These are phyloP conservation scores for Brenthis daphne DNA, from an alignment of 2,888 invertebrate genomes.

Conservation along the genomic window DNA sequence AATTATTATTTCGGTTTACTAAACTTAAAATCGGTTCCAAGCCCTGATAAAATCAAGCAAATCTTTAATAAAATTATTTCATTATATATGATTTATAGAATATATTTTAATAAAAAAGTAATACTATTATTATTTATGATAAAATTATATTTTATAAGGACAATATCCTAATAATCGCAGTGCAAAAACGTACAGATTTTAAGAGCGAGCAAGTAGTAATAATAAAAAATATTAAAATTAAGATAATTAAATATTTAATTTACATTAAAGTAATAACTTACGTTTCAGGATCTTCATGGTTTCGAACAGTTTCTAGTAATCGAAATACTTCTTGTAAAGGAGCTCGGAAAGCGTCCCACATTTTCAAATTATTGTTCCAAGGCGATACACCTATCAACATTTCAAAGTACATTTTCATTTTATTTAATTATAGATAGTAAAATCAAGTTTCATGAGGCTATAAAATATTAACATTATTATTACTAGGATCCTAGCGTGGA, in stretches of 20 bases:
- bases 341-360: slow-evolving; percentile 95
- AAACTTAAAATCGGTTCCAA: too few relatives aligned
- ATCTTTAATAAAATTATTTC: too few relatives aligned
- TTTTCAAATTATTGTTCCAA: slow-evolving; percentile 90
- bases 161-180: not conserved
- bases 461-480: too few relatives aligned
- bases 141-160: too few relatives aligned
- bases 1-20: too few relatives aligned
- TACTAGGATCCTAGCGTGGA: too few relatives aligned
- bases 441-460: not conserved
- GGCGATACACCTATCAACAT: slow-evolving; percentile 87
- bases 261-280: slow-evolving; percentile 60
- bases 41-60: too few relatives aligned
- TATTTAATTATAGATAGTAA: not conserved
- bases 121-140: too few relatives aligned
- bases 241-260: not conserved
- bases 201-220: too few relatives aligned
- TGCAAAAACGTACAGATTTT: not conserved
- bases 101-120: too few relatives aligned
- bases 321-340: slow-evolving; percentile 95
- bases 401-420: too few relatives aligned
- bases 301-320: slow-evolving; percentile 91
- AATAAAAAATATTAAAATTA: not conserved
- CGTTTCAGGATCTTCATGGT: slow-evolving; percentile 89
- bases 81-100: too few relatives aligned